Evolutionary conservation across 2,888 invertebrate genomes (phyloP).

Genomic region (Cyclophora albipunctata): DNA sequence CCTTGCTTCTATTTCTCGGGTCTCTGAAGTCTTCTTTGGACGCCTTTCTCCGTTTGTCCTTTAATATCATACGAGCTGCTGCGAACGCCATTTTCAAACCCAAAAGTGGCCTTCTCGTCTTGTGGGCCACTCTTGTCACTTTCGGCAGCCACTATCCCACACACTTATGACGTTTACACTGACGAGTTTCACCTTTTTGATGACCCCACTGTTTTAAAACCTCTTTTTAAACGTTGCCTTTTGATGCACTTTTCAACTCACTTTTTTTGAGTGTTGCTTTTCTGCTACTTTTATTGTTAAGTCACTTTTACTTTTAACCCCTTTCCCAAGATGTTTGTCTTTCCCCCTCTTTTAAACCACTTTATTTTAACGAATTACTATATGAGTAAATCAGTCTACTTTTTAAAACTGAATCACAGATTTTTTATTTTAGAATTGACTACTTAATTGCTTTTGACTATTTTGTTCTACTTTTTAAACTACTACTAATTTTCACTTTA

Average conservation of each 20-base stretch:
- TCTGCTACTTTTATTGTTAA: background rate
- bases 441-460: conserved; percentile 34
- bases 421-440: conserved; percentile 41
- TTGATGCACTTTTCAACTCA: background rate
- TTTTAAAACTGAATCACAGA: conserved; percentile 44
- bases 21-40: conserved; percentile 86
- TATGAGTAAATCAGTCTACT: conserved; percentile 15
- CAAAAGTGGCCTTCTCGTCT: conserved; percentile 20
- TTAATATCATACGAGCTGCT: conserved; percentile 88
- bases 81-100: conserved; percentile 84
- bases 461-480: conserved; percentile 13
- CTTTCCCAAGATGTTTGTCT: no score
- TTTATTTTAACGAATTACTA: conserved; percentile 1
- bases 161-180: conserved; percentile 1
- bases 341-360: no score
- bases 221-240: no score
- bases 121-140: conserved; percentile 29
- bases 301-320: background rate
- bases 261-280: background rate
- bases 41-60: conserved; percentile 86
- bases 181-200: conserved; percentile 3
- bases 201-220: conserved; percentile 4
- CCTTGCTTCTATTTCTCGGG: conserved; percentile 87
- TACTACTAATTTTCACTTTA: conserved; percentile 15
- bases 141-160: background rate